phyloP scores from a whole-genome alignment of 1,140 invertebrate genomes.

The Cataglyphis hispanica region DNA sequence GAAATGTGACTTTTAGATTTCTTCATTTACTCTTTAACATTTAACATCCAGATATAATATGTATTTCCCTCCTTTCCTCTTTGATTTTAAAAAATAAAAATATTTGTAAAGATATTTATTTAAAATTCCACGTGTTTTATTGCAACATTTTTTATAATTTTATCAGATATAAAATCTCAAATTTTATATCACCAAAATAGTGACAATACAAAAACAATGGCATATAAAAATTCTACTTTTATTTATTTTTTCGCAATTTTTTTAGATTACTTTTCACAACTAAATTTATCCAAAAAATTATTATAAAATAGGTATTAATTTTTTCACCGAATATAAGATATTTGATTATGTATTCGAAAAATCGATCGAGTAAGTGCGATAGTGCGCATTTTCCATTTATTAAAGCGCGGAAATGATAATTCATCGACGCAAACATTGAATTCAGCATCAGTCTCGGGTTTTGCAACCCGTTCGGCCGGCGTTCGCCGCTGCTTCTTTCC shows the following conservation, averaged over 20 bases:
- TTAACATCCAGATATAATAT: neutral
- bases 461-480: constrained; percentile 8
- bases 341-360: neutral
- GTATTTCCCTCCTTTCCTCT: neutral
- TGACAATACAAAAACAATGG: no score
- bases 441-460: constrained; percentile 40
- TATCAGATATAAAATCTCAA: neutral
- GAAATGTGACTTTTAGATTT: neutral
- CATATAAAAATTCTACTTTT: neutral
- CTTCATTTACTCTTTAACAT: neutral
- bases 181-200: neutral
- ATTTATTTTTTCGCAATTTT: neutral
- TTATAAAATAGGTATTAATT: constrained; percentile 4
- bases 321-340: neutral
- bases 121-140: neutral
- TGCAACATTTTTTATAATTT: neutral
- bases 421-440: constrained; percentile 43
- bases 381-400: constrained; percentile 9
- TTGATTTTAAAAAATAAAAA: neutral
- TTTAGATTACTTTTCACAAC: no score
- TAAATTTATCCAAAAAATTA: neutral
- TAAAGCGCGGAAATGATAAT: constrained; percentile 48
- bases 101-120: neutral
- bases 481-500: constrained; percentile 42
- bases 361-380: constrained; percentile 14